Evolutionary conservation across 2,888 invertebrate genomes (phyloP).

Genomic region (Eupelmus urozonus): DNA sequence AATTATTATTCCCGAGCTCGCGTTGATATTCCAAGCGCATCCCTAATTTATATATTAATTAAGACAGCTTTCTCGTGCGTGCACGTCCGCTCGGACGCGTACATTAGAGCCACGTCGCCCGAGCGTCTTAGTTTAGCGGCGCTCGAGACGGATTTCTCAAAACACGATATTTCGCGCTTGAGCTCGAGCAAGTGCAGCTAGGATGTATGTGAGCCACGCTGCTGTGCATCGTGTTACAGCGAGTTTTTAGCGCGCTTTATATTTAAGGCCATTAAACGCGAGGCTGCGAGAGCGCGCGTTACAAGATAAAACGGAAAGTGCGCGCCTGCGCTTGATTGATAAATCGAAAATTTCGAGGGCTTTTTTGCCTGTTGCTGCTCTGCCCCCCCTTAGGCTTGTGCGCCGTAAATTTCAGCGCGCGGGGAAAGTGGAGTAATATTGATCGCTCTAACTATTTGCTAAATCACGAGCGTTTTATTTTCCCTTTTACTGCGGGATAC

Average conservation of each 20-base stretch:
- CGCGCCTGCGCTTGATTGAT: constrained; percentile 36
- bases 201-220: not conserved
- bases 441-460: constrained; percentile 10
- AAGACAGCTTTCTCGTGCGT: constrained; percentile 15
- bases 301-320: constrained; percentile 40
- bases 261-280: constrained; percentile 36
- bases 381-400: not conserved
- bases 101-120: constrained; percentile 13
- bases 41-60: constrained; percentile 41
- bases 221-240: not conserved
- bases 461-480: not conserved
- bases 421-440: constrained; percentile 21
- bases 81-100: not conserved
- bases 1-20: not conserved
- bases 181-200: not conserved
- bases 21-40: constrained; percentile 4
- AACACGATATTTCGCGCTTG: constrained; percentile 1
- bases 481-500: not conserved
- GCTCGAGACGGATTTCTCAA: constrained; percentile 30
- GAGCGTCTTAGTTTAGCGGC: constrained; percentile 9
- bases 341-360: constrained; percentile 29
- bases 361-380: not conserved
- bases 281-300: constrained; percentile 9
- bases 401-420: constrained; percentile 3
- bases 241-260: constrained; percentile 18